Percentiles rank a stretch among this genome's conserved stretches.
Conservation (phyloP, 2,797 vertebrate genomes). For the Crenuchus spilurus region DNA sequence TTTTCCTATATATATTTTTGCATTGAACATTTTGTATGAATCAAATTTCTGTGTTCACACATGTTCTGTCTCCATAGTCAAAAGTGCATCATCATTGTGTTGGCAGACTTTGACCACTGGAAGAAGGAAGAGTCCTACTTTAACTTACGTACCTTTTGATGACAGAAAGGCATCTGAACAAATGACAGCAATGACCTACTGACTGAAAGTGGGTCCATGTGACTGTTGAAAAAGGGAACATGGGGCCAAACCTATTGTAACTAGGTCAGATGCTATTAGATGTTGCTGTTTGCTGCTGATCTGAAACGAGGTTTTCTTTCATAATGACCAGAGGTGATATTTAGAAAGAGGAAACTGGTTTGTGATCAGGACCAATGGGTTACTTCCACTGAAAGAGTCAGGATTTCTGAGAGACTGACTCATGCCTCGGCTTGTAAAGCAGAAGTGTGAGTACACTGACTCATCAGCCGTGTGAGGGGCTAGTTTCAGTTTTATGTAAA, state of each 20-base stretch:
- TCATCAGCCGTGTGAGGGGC: background rate
- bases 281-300: background rate
- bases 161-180: too few species aligned
- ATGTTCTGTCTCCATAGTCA: background rate
- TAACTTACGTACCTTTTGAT: background rate
- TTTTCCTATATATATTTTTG: background rate
- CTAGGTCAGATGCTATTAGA: background rate
- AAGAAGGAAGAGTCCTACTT: background rate
- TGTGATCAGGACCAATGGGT: background rate
- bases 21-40: background rate
- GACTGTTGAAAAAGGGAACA: background rate
- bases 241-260: background rate
- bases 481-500: background rate
- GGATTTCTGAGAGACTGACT: background rate
- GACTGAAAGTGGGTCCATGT: background rate
- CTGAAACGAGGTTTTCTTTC: background rate
- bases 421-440: background rate
- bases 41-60: background rate
- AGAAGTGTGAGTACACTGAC: background rate
- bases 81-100: background rate
- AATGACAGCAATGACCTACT: background rate
- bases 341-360: conserved; percentile 20
- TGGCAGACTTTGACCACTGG: too few species aligned
- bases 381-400: background rate
- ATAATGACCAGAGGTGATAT: too few species aligned